Percentiles rank a stretch among this genome's conserved stretches.
phyloP scores from a whole-genome alignment of 1,140 invertebrate genomes.

The Dendrolimus punctatus region DNA sequence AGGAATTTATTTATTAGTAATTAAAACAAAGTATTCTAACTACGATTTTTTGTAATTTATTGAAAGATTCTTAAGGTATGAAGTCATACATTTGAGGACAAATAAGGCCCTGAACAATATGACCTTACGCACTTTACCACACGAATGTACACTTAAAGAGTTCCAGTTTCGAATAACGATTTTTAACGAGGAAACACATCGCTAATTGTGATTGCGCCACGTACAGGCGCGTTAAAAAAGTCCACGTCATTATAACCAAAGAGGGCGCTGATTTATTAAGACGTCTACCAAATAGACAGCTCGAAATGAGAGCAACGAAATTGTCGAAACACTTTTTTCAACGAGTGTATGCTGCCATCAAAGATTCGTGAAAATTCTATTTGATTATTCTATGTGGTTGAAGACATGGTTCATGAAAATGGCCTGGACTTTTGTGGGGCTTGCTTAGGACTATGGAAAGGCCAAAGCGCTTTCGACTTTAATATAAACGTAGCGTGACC shows the following conservation, averaged over 20 bases:
- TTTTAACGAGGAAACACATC: constrained; percentile 67
- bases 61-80: too few species aligned
- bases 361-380: too few species aligned
- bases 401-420: too few species aligned
- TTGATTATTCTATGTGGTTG: too few species aligned
- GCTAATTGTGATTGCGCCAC: constrained; percentile 68
- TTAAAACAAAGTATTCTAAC: too few species aligned
- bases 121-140: neutral
- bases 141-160: constrained; percentile 40
- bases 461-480: too few species aligned
- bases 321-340: constrained; percentile 16
- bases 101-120: too few species aligned
- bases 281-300: constrained; percentile 48
- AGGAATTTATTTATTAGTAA: too few species aligned
- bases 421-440: neutral
- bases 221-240: constrained; percentile 43
- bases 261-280: constrained; percentile 60
- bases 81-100: too few species aligned
- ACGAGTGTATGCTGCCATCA: constrained; percentile 10
- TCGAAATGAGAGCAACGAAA: constrained; percentile 31
- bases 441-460: neutral
- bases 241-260: constrained; percentile 53
- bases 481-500: too few species aligned
- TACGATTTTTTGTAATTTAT: too few species aligned
- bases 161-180: constrained; percentile 33